Evolutionary conservation across 2,888 invertebrate genomes (phyloP), one percentile per base, ranked within the genome.

Genomic region (Lasioglossum malachurum): DNA sequence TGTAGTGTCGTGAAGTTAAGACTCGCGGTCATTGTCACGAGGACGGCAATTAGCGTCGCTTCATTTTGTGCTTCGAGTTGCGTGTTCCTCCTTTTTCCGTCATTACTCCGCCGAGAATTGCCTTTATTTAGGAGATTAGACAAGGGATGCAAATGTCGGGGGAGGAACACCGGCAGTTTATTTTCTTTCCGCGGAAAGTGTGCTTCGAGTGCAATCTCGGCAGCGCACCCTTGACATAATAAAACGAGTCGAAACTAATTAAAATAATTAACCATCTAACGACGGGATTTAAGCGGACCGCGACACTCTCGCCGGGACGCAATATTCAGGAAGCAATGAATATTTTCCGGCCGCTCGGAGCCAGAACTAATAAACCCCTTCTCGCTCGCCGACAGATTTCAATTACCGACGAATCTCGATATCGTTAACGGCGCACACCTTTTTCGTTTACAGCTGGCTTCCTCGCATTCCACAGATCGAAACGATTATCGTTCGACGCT

Each of bases 211-310:
- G 72, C 67, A 57, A 76, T 57, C 64, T 75, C 49, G 4, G 38
- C 2, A 76, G 67, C 53, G 23, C 53, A 76, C 85, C 53, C 75
- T 67, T 53, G 38, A 44, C 75, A 38, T 53, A 75, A 82, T 79
- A 73, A 79, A 87, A 64, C 49, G 31, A 77, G 60, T 41, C 23
- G 69, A 41, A 74, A 74, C 31, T 86, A 82, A 86, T 86, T 87
- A 77, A 82, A 86, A 71, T 86, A 80, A 79, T 83, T 79, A 74
- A 41, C 76, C 71, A 10, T 23, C 41, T 23, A 60, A 41, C 49
- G 44, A 14, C 41, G 41, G 53, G 71, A 14, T 57, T 49, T 49
- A 60, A 74, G 27, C 60, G 49, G 5, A 38, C 49, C 72, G 19
- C 23, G 31, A 67, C 16, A 12, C 60, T 31, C 4, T 23, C 49